Evolutionary conservation across 2,113 vertebrate genomes (phyloP), one percentile per base, ranked within the genome.

Genomic region (Pollachius pollachius): DNA sequence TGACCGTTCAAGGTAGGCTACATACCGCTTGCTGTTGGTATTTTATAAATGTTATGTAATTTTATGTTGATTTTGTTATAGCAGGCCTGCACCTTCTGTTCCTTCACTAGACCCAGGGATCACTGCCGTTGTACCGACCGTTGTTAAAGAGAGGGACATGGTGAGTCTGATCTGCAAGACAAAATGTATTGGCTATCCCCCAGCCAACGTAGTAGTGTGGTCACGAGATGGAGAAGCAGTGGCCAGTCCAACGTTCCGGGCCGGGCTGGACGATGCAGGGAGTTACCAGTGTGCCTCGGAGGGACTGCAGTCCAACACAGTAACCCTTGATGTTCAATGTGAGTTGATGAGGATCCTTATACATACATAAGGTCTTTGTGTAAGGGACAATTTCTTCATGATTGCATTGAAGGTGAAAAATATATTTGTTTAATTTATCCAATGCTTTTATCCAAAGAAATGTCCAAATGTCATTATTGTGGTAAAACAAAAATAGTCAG

Each of bases 261-360:
- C 72, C 21, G 62, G 19, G 1, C 77, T 52, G 62, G 27, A 79
- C 34, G 78, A 87, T 73, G 70, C 82, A 71, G 85, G 85, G 56
- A 71, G 21, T 4, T 86, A 87, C 62, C 8, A 58, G 54, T 89
- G 85, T 69, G 83, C 66, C 69, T 64, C 73, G 76, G 15, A 52
- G 77, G 18, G n/a, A 0, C 0, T 21, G 9, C 63, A 56, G 64
- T 89, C 88, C 16, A 57, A 25, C 5, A 1, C 48, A 3, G 80
- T 76, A 58, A 11, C 30, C 60, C 80, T 89, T 6, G 73, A 41
- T 57, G 85, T 89, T 73, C 78, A 70, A 0, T 88, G 85, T 88
- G 74, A 57, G 6, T 58, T 1, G 0, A 18, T 64, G n/a, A 64
- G 11, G 41, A 48, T 48, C 2, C 41, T 9, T 48, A 13, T 48